Evolutionary conservation across 2,888 invertebrate genomes (phyloP).

Genomic region (Coleophora deauratella): DNA sequence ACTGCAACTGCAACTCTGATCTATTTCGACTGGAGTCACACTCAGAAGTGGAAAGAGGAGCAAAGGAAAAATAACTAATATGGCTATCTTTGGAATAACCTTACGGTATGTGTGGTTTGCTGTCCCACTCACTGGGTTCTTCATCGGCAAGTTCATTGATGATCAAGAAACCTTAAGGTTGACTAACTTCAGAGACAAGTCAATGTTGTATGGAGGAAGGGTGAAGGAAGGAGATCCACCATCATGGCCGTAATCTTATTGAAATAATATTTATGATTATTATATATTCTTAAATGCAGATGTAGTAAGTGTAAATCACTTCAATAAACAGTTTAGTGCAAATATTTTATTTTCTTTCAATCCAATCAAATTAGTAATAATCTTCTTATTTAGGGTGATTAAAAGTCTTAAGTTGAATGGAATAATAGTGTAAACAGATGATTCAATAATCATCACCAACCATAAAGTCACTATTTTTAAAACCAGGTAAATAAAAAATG

Average conservation of each 20-base stretch:
- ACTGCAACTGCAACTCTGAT: conserved; percentile 73
- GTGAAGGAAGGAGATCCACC: conserved; percentile 79
- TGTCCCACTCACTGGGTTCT: conserved; percentile 73
- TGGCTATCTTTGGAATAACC: conserved; percentile 74
- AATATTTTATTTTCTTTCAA: too few relatives aligned
- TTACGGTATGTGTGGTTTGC: conserved; percentile 60
- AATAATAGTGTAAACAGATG: too few relatives aligned
- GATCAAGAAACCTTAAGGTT: conserved; percentile 81
- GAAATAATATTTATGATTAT: conserved; percentile 18
- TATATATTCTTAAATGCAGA: too few relatives aligned
- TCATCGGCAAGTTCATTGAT: conserved; percentile 79
- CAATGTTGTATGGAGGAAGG: conserved; percentile 81
- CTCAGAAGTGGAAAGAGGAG: conserved; percentile 80
- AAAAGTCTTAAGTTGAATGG: too few relatives aligned
- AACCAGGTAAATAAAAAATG: too few relatives aligned
- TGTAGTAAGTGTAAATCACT: conserved; percentile 3
- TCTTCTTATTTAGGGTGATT: too few relatives aligned
- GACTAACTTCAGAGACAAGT: conserved; percentile 84
- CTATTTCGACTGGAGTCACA: conserved; percentile 82
- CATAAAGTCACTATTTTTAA: too few relatives aligned
- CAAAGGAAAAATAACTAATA: conserved; percentile 40
- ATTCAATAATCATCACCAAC: too few relatives aligned
- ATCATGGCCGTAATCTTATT: conserved; percentile 76
- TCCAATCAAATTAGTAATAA: too few relatives aligned
- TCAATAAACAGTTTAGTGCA: too few relatives aligned